These are phyloP conservation scores for Tubulanus polymorphus DNA, from an alignment of 2,888 invertebrate species.

Conservation along the genomic window DNA sequence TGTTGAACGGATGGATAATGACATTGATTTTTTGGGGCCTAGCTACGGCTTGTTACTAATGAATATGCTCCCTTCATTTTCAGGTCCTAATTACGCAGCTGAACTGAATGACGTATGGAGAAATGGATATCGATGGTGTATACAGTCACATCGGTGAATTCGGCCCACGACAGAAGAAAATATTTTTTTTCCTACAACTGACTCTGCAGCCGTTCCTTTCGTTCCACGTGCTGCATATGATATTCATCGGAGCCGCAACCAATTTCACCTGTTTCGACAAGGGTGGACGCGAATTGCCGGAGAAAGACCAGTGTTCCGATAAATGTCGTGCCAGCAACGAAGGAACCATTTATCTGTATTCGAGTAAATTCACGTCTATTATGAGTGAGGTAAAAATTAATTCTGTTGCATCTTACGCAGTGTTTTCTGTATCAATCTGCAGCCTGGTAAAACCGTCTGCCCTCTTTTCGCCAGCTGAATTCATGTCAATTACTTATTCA, in stretches of 20 bases:
- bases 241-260: conserved; percentile 85
- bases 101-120: no score
- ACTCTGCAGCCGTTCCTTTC: conserved; percentile 88
- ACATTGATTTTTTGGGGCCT: no score
- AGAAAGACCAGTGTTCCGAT: background rate
- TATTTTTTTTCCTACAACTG: conserved; percentile 82
- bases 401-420: no score
- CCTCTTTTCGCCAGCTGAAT: no score
- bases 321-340: background rate
- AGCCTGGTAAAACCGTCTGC: no score
- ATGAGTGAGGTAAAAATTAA: no score
- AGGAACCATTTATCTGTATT: background rate
- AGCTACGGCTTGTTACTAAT: no score
- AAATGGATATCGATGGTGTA: conserved; percentile 33
- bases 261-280: conserved; percentile 70
- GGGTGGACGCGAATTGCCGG: background rate
- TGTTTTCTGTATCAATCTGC: no score
- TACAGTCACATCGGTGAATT: conserved; percentile 82
- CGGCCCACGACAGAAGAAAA: conserved; percentile 79
- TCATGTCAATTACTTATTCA: no score
- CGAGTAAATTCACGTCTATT: background rate
- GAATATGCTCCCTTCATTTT: no score
- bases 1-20: no score
- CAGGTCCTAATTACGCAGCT: no score
- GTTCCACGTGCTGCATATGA: conserved; percentile 87